These are phyloP conservation scores for Limosa lapponica DNA, from an alignment of 2,797 vertebrate genomes.

Conservation along the genomic window DNA sequence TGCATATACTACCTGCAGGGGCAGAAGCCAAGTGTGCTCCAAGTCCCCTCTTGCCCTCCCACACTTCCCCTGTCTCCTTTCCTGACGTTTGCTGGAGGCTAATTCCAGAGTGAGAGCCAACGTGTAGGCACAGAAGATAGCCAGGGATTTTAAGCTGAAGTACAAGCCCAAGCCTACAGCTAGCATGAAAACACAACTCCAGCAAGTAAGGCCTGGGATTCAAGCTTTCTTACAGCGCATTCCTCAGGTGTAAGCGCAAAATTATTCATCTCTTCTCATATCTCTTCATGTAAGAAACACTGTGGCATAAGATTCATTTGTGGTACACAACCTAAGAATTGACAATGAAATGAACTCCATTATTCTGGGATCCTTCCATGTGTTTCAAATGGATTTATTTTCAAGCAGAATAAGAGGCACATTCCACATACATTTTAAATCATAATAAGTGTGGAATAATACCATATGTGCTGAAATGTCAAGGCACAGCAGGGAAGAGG, in stretches of 20 bases:
- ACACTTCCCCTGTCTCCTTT: not conserved
- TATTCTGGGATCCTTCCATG: not conserved
- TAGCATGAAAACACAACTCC: not conserved
- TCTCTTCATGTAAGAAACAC: not conserved
- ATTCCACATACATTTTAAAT: not conserved
- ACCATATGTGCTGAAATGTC: not conserved
- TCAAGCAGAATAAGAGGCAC: not conserved
- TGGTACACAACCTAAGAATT: not conserved
- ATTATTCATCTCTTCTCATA: not conserved
- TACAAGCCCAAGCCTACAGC: not conserved
- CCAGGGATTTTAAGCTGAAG: not conserved
- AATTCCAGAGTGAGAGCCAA: not conserved
- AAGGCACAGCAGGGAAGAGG: not conserved
- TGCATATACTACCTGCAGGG: not conserved
- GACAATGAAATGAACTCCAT: not conserved
- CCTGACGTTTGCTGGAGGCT: accelerated
- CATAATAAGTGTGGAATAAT: not conserved
- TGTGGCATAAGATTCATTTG: not conserved
- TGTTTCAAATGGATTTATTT: not conserved
- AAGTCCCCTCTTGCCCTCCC: not conserved
- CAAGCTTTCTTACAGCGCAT: not conserved
- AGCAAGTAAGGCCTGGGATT: not conserved
- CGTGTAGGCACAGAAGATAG: accelerated
- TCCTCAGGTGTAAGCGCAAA: not conserved
- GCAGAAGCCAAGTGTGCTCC: not conserved